These are phyloP conservation scores for Rhodophaea formosa DNA, from an alignment of 2,888 invertebrate genomes.

Conservation along the genomic window DNA sequence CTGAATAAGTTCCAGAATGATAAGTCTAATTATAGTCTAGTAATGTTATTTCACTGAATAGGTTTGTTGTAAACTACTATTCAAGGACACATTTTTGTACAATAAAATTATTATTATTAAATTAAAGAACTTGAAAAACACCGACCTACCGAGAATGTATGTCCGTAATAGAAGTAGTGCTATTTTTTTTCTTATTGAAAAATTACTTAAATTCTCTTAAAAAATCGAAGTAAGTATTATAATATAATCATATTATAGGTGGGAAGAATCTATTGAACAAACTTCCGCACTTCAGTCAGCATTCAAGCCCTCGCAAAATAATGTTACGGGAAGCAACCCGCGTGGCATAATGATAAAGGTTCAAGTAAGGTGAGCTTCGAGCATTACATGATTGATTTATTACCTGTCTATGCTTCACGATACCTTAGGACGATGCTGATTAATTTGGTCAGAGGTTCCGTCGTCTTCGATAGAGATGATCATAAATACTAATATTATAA, in stretches of 20 bases:
- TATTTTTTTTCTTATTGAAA: too few species aligned
- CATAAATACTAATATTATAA: neutral
- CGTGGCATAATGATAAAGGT: slow-evolving; percentile 2
- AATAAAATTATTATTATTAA: too few species aligned
- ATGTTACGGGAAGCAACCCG: neutral
- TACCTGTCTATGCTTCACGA: neutral
- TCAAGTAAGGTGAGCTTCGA: neutral
- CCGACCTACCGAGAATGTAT: too few species aligned
- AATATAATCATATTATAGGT: neutral
- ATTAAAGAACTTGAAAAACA: too few species aligned
- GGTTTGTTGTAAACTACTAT: too few species aligned
- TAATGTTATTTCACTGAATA: too few species aligned
- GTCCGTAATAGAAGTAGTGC: too few species aligned
- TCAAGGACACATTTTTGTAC: too few species aligned
- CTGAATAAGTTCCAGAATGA: too few species aligned
- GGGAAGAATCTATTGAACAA: neutral
- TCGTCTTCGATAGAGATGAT: neutral
- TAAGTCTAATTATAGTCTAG: too few species aligned
- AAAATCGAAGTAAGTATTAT: too few species aligned
- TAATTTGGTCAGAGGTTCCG: neutral
- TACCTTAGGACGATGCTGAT: neutral
- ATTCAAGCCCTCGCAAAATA: neutral
- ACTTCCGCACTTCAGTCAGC: neutral
- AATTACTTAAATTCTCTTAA: too few species aligned
- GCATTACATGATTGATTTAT: neutral